Conservation (phyloP, 2,113 vertebrate species). For the Chaetodon trifascialis region DNA sequence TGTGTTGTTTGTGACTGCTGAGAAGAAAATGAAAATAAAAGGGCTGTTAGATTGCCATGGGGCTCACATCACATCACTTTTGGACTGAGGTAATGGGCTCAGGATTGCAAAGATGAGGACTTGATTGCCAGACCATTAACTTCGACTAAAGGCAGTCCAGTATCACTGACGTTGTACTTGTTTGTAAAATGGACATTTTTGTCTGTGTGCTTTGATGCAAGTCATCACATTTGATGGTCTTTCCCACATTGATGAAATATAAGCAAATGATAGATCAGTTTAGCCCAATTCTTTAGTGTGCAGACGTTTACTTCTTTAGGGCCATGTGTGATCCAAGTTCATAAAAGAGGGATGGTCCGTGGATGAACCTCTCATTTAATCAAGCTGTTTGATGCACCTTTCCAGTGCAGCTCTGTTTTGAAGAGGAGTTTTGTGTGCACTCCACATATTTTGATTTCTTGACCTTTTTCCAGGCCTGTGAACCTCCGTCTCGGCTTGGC, state of each 20-base stretch:
- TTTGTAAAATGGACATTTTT: background rate
- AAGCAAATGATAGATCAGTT: background rate
- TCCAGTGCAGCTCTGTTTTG: background rate
- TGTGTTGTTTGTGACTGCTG: constrained; percentile 28
- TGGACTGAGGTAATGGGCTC: constrained; percentile 12
- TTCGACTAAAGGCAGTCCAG: background rate
- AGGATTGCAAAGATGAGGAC: background rate
- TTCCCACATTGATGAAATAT: background rate
- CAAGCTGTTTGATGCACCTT: background rate
- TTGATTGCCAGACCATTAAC: constrained; percentile 13
- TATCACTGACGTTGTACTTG: background rate
- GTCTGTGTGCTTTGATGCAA: too few species aligned
- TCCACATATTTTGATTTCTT: constrained; percentile 1
- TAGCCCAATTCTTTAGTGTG: background rate
- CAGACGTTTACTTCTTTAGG: background rate
- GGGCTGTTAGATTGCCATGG: background rate
- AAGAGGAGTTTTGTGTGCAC: background rate
- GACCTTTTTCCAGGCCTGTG: background rate
- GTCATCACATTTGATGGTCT: too few species aligned
- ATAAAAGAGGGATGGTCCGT: constrained; percentile 1
- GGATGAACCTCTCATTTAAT: background rate
- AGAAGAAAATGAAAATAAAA: constrained; percentile 12
- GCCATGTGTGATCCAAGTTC: background rate
- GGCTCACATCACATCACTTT: constrained; percentile 19
- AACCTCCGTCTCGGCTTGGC: background rate